These are phyloP conservation scores for Phymanthus crucifer DNA, from an alignment of 92 coral and sea anemone species.

Conservation along the genomic window DNA sequence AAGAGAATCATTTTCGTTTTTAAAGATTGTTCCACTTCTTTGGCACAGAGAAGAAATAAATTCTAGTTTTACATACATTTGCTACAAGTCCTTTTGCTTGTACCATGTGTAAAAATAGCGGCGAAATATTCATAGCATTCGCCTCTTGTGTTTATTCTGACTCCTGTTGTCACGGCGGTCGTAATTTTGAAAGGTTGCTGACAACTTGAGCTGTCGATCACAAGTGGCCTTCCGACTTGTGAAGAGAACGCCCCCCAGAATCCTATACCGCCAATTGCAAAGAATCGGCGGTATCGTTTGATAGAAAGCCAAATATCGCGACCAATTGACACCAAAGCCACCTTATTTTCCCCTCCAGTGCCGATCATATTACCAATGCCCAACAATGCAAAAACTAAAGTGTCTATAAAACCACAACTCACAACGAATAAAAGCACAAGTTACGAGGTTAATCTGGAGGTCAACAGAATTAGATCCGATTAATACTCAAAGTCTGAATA, in stretches of 20 bases:
- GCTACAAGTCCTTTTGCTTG: not conserved
- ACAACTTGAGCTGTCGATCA: conserved; percentile 81
- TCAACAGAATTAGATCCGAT: conserved; percentile 43
- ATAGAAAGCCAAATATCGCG: conserved; percentile 75
- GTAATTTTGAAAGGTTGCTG: conserved; percentile 77
- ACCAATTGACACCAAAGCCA: conserved; percentile 75
- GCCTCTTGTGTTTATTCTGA: conserved; percentile 36
- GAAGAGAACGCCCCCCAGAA: conserved; percentile 68
- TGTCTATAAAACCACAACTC: conserved; percentile 53
- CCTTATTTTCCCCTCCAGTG: conserved; percentile 66
- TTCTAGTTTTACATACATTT: not conserved
- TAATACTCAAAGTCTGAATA: conserved; percentile 18
- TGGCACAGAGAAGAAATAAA: not conserved
- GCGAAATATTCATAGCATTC: conserved; percentile 31
- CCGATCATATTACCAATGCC: conserved; percentile 55
- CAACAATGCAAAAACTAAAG: conserved; percentile 68
- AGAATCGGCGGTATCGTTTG: conserved; percentile 68
- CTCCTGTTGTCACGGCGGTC: conserved; percentile 63
- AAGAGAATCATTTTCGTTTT: not conserved
- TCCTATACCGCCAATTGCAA: conserved; percentile 75
- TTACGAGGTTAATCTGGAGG: conserved; percentile 42
- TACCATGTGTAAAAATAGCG: conserved; percentile 5
- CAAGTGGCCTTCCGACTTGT: conserved; percentile 65
- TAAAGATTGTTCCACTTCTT: not conserved
- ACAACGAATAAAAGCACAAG: conserved; percentile 37